Percentiles rank a stretch among this genome's conserved stretches.
Evolutionary conservation across 2,888 invertebrate genomes (phyloP).

Genomic region (Psylliodes chrysocephalus): DNA sequence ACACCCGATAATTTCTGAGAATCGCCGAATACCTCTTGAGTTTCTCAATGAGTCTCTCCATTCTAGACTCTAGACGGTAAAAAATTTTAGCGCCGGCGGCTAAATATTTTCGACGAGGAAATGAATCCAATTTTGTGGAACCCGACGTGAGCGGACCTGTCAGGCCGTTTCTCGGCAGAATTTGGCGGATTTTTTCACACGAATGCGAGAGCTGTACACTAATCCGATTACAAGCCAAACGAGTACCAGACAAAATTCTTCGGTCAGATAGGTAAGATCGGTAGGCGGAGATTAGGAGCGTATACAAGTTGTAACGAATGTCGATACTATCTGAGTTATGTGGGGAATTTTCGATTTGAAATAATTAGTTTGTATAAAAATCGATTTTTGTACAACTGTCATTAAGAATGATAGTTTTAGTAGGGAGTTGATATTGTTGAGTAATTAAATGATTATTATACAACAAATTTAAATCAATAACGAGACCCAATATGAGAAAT

Average conservation of each 20-base stretch:
- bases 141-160: slow-evolving; percentile 13
- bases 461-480: too few relatives aligned
- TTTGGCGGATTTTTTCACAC: slow-evolving; percentile 12
- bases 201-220: neutral
- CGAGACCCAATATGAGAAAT: too few relatives aligned
- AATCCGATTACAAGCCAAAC: slow-evolving; percentile 22
- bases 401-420: too few relatives aligned
- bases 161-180: neutral
- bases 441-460: too few relatives aligned
- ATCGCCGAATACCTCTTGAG: slow-evolving; percentile 34
- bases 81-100: slow-evolving; percentile 54
- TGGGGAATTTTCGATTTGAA: neutral
- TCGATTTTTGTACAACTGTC: too few relatives aligned
- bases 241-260: slow-evolving; percentile 19
- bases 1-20: slow-evolving; percentile 22
- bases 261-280: neutral
- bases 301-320: neutral
- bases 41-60: slow-evolving; percentile 42
- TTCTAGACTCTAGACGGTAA: slow-evolving; percentile 47
- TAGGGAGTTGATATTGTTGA: too few relatives aligned
- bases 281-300: neutral
- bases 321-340: neutral
- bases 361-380: too few relatives aligned
- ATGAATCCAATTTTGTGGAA: slow-evolving; percentile 23
- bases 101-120: slow-evolving; percentile 21